Percentiles rank a stretch among this genome's conserved stretches.
phyloP scores from a whole-genome alignment of 2,113 vertebrate genomes.

The Pelvicachromis taeniatus region DNA sequence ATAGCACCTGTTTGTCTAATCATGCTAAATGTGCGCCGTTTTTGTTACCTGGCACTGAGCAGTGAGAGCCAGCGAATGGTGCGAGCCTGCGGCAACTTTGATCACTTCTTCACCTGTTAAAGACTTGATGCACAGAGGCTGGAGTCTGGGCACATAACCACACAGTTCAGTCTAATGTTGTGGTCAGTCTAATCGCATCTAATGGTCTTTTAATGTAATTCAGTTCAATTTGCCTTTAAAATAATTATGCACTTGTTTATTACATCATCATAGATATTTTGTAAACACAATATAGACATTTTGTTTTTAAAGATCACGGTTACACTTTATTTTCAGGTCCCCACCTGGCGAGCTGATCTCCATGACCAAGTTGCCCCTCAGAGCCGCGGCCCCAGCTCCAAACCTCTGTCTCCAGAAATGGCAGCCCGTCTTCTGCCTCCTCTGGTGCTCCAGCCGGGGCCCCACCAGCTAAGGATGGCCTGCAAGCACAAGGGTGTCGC shows the following conservation, averaged over 20 bases:
- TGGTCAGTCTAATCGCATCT: not conserved
- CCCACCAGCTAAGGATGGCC: slow-evolving; percentile 70
- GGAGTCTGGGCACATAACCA: slow-evolving; percentile 77
- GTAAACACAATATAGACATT: not conserved
- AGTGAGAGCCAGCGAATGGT: slow-evolving; percentile 79
- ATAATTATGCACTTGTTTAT: not conserved
- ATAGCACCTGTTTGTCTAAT: not conserved
- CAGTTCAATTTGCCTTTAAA: not conserved
- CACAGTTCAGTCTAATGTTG: not conserved
- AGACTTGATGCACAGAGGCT: slow-evolving; percentile 90
- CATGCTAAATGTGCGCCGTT: not conserved
- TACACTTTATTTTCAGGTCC: not conserved
- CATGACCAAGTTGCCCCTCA: slow-evolving; percentile 94
- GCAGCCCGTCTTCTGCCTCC: slow-evolving; percentile 80
- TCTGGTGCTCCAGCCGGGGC: slow-evolving; percentile 64
- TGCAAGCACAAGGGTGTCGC: slow-evolving; percentile 54
- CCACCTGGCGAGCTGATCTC: slow-evolving; percentile 90
- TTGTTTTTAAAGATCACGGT: not conserved
- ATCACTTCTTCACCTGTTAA: slow-evolving; percentile 90
- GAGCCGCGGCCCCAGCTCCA: slow-evolving; percentile 98
- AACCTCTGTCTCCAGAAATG: slow-evolving; percentile 88
- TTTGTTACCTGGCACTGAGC: slow-evolving; percentile 61
- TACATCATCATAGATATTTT: not conserved
- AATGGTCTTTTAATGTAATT: not conserved
- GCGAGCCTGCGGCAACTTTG: slow-evolving; percentile 84